Evolutionary conservation across 2,797 vertebrate species (phyloP), one percentile per base, ranked within the genome.

Genomic region (Falco berigora): DNA sequence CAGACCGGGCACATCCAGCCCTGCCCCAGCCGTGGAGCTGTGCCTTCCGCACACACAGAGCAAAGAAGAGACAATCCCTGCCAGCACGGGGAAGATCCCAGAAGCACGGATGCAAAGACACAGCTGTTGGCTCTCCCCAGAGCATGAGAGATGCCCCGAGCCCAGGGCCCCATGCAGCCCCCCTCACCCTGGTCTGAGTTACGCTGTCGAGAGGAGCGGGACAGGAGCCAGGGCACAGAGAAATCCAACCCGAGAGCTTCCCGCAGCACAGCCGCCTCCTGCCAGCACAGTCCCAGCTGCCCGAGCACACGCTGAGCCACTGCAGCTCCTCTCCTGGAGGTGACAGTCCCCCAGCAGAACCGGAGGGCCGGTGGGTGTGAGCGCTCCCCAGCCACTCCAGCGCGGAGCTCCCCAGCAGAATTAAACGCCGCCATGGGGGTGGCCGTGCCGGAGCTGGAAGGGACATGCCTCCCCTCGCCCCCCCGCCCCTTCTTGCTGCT

Each of bases 1-100:
- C 0, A 0, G 49, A 44, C n/a, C 53, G 34, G 59, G 42, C 1
- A 2, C 18, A 10, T 14, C 44, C 62, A 68, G 34, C 46, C 30
- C 53, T 58, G 75, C 42, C 21, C 47, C 53, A 56, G 8, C 5
- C 3, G 1, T 0, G 8, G 36, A 82, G 23, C 58, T 2, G 5
- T 18, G 34, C 53, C 55, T 42, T 76, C 59, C 34, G 24, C 3
- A 2, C 4, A 3, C 32, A 24, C 1, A 0, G 40, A 83, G 52
- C 3, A 1, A 52, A 68, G 50, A 52, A 36, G 10, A 25, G 50
- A 52, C 1, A 17, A 53, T 42, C 15, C 42, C 17, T 75, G 61
- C 66, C 58, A 64, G 47, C 0, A 1, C 67, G 32, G 40, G 58
- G 36, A 52, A 68, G 42, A 53, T 47, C 38, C 42, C 3, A 1